Conservation (phyloP, 2,113 vertebrate species). For the Bothrops jararaca region DNA sequence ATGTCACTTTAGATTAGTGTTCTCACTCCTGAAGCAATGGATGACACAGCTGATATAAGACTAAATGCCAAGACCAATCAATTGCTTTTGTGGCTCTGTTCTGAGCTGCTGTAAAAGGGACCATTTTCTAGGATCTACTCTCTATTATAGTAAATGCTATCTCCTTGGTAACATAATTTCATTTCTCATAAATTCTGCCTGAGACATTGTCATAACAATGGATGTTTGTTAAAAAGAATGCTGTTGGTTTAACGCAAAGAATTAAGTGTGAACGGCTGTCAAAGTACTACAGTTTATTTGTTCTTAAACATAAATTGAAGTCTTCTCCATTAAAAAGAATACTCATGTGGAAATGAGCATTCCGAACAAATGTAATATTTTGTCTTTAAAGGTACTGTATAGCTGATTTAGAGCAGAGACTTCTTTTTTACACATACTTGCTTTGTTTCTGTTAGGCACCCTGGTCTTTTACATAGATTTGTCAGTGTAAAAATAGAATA, state of each 20-base stretch:
- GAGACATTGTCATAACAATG: constrained; percentile 83
- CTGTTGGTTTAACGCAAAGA: constrained; percentile 81
- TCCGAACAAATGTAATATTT: constrained; percentile 62
- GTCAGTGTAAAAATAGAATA: constrained; percentile 53
- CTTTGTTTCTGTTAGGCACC: constrained; percentile 59
- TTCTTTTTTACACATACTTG: constrained; percentile 43
- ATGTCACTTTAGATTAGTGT: constrained; percentile 99
- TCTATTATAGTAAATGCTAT: constrained; percentile 94
- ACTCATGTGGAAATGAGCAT: constrained; percentile 64
- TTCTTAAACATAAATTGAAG: constrained; percentile 79
- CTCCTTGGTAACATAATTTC: constrained; percentile 93
- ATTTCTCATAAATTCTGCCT: constrained; percentile 86
- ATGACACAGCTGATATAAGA: constrained; percentile 95
- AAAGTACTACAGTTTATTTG: constrained; percentile 73
- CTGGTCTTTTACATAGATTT: constrained; percentile 47
- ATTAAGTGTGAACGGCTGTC: constrained; percentile 80
- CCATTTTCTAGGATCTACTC: constrained; percentile 88
- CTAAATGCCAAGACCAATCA: constrained; percentile 96
- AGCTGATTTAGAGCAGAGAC: constrained; percentile 52
- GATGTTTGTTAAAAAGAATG: constrained; percentile 83
- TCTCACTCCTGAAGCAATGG: constrained; percentile 93
- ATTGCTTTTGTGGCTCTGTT: constrained; percentile 90
- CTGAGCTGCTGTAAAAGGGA: constrained; percentile 85
- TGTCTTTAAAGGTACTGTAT: constrained; percentile 53
- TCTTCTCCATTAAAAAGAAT: constrained; percentile 72